phyloP scores from a whole-genome alignment of 2,888 invertebrate genomes.

The Halictus quadricinctus region DNA sequence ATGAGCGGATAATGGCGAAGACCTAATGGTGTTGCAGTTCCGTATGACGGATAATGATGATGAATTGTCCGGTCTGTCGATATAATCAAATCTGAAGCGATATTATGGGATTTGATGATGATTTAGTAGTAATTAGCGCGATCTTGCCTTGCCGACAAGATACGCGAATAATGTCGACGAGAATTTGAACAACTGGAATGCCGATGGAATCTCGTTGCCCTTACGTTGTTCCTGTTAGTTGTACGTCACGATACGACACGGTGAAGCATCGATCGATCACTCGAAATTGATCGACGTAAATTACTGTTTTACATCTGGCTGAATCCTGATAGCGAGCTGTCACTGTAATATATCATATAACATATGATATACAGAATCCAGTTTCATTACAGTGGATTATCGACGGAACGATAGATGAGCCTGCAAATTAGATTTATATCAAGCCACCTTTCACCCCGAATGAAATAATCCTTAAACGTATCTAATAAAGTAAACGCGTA shows the following conservation, averaged over 20 bases:
- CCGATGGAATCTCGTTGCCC: conserved; percentile 31
- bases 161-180: conserved; percentile 28
- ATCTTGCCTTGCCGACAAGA: conserved; percentile 10
- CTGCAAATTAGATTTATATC: conserved; percentile 32
- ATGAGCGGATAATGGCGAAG: not conserved
- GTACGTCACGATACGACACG: conserved; percentile 37
- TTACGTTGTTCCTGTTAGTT: conserved; percentile 46
- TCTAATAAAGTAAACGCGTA: not conserved
- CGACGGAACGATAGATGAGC: conserved; percentile 10
- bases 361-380: conserved; percentile 29
- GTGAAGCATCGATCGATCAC: conserved; percentile 54
- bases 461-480: conserved; percentile 9
- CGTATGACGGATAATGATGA: not conserved
- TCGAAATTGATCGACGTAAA: conserved; percentile 53
- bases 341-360: conserved; percentile 49
- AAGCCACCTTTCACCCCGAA: conserved; percentile 25
- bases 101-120: conserved; percentile 5
- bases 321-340: conserved; percentile 40
- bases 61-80: conserved; percentile 3
- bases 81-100: conserved; percentile 1
- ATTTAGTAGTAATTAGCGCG: conserved; percentile 27
- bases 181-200: conserved; percentile 44
- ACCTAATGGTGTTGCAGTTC: not conserved
- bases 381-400: conserved; percentile 46
- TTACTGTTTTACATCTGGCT: conserved; percentile 59